Base-by-base conservation (phyloP, 2,113 vertebrate genomes). In the Chlamydotis undulata region DNA sequence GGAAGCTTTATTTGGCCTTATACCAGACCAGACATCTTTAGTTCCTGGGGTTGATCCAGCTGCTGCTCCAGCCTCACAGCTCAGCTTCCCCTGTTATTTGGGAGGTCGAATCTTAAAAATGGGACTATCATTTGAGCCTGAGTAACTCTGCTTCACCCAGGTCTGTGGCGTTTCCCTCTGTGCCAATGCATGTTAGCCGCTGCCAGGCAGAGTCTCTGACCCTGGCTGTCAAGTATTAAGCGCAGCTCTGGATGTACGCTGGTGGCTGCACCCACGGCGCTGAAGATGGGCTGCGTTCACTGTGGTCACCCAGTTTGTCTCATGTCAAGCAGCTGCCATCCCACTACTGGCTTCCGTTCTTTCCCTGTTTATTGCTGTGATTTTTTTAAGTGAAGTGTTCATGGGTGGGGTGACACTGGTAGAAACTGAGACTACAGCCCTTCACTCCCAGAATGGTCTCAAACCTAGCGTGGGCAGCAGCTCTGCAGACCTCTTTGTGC, bases 1-100 rank as follows among this genome's bases (percentile, higher is more conserved):
- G 88, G 79, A 98, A 95, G 78, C 57, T 64, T 96, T 89, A 5
- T 79, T 95, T 97, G 95, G 87, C 77, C 53, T 91, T 86, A 56
- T 87, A 95, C 96, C 95, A 97, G 87, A 70, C 39, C 86, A 90
- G 65, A 93, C 63, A 77, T 94, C 87, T 95, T 95, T 93, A 90
- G 84, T 89, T 95, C 75, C 76, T 73, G 74, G 69, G 60, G 60
- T 43, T 78, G 70, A 28, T 94, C 80, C 64, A 82, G 61, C 74
- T 81, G 83, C 85, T 92, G 37, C 31, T 92, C 73, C 77, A 79
- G 67, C 77, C 50, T 21, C 7, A 15, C 57, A 43, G 28, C 82
- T 95, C 50, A 31, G 68, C 53, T 49, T 89, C 49, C 47, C 56
- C 28, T 59, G 25, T 64, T 91, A 50, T 75, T 41, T 71, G 68